Evolutionary conservation across 2,113 vertebrate genomes (phyloP).

Genomic region (Halcyon malimbica): DNA sequence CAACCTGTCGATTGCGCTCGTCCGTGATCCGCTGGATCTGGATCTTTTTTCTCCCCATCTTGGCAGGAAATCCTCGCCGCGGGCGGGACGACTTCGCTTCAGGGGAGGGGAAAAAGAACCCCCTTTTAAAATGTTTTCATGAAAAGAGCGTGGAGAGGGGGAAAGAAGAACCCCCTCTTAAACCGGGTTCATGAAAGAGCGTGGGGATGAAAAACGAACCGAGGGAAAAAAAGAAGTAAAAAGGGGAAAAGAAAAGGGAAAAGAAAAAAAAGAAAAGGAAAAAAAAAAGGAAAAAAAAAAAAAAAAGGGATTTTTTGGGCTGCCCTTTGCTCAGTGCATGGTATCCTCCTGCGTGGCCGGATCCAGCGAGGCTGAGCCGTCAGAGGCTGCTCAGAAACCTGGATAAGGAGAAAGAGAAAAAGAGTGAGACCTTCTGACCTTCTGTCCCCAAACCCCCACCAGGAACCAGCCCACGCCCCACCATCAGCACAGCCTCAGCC

Average conservation of each 20-base stretch:
- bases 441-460: background rate
- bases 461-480: rapidly evolving
- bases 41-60: conserved; percentile 99
- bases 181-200: conserved; percentile 61
- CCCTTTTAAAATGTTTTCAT: conserved; percentile 65
- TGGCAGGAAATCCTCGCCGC: conserved; percentile 67
- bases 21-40: conserved; percentile 99
- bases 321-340: conserved; percentile 76
- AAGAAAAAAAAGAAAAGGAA: background rate
- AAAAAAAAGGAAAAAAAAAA: background rate
- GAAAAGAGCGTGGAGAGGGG: background rate
- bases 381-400: conserved; percentile 32
- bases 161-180: conserved; percentile 10
- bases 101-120: conserved; percentile 1
- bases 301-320: background rate
- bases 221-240: background rate
- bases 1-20: conserved; percentile 95
- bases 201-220: background rate
- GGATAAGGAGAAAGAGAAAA: background rate
- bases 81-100: background rate
- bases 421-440: background rate
- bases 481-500: rapidly evolving
- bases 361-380: background rate
- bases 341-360: background rate
- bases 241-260: background rate